A percentile compares a stretch with the other conserved stretches of the same genome.
phyloP scores from a whole-genome alignment of 2,888 invertebrate species.

The Unio delphinus region DNA sequence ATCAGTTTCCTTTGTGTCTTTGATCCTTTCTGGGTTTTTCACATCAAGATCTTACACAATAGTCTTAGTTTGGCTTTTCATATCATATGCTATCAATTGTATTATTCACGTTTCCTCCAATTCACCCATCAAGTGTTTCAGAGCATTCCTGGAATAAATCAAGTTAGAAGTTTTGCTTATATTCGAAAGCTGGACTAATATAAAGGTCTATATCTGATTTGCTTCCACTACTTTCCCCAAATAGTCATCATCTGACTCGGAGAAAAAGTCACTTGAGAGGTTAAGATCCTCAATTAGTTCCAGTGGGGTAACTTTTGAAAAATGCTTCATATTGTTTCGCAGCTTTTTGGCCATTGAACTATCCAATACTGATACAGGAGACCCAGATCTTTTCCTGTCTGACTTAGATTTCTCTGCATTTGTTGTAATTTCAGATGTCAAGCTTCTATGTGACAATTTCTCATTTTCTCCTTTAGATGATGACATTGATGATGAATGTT shows the following conservation, averaged over 20 bases:
- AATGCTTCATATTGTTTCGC: conserved; percentile 2
- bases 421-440: neutral
- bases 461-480: neutral
- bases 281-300: too few species aligned
- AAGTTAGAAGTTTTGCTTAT: too few species aligned
- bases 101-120: neutral
- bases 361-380: neutral
- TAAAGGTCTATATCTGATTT: too few species aligned
- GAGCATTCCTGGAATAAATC: too few species aligned
- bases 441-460: neutral
- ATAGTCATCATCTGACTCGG: too few species aligned
- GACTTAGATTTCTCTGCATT: neutral
- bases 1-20: conserved; percentile 4
- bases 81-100: conserved; percentile 4
- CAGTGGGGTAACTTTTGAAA: conserved; percentile 13
- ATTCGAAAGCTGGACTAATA: too few species aligned
- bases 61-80: conserved; percentile 6
- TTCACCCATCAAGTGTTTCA: too few species aligned
- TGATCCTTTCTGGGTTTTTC: neutral
- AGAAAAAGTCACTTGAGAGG: too few species aligned
- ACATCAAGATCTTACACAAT: neutral
- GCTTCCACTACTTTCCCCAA: too few species aligned
- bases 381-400: neutral
- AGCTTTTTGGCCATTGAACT: neutral
- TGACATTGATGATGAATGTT: conserved; percentile 6